phyloP scores from a whole-genome alignment of 2,797 vertebrate species.

The Chelon auratus region DNA sequence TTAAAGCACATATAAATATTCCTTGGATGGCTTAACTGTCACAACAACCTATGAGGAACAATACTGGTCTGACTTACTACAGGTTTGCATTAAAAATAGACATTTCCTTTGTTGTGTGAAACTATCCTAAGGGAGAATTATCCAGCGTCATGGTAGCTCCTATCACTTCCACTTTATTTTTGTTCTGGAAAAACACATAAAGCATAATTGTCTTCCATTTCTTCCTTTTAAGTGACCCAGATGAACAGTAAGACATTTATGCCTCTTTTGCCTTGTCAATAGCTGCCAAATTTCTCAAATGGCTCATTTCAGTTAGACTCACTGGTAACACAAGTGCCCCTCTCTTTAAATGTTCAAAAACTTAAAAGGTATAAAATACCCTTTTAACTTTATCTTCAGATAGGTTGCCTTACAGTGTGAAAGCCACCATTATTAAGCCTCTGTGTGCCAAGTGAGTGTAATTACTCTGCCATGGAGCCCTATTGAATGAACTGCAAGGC shows the following conservation, averaged over 20 bases:
- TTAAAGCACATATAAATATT: no score
- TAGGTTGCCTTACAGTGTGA: conserved; percentile 6
- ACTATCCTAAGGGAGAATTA: neutral
- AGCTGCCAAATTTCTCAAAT: neutral
- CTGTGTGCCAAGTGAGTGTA: conserved; percentile 24
- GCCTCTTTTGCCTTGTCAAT: no score
- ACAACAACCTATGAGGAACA: no score
- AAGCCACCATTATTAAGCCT: conserved; percentile 22
- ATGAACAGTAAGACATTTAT: neutral
- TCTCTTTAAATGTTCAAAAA: neutral
- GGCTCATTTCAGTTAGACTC: conserved; percentile 3
- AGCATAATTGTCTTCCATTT: neutral
- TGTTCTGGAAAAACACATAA: neutral
- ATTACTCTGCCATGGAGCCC: conserved; percentile 45
- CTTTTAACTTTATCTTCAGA: no score
- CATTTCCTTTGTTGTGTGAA: neutral
- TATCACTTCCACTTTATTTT: neutral
- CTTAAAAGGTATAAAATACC: no score
- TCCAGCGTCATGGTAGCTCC: neutral
- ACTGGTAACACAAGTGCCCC: neutral
- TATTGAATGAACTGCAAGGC: conserved; percentile 20
- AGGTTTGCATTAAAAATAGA: neutral
- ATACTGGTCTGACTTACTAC: neutral
- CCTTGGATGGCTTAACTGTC: no score
- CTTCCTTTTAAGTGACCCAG: conserved; percentile 5